Conservation (phyloP, 2,113 vertebrate genomes). For the Chascanopsetta lugubris region DNA sequence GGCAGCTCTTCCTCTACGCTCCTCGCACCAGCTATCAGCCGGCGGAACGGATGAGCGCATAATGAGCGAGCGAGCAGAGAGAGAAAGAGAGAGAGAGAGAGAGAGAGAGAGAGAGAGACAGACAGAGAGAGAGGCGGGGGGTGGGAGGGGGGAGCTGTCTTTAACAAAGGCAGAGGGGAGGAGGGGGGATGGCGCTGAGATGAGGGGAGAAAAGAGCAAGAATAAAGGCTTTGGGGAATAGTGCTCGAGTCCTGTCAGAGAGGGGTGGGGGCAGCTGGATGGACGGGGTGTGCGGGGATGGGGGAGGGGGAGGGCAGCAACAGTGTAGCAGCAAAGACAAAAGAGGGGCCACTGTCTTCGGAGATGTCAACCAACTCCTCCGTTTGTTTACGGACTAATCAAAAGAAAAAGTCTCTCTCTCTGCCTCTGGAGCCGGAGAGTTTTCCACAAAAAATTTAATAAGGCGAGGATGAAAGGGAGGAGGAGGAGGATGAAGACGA, state of each 20-base stretch:
- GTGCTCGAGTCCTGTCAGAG: constrained; percentile 64
- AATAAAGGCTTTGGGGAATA: constrained; percentile 76
- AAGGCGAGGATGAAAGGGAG: constrained; percentile 32
- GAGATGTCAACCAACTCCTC: constrained; percentile 74
- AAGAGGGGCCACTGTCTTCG: constrained; percentile 70
- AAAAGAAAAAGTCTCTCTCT: constrained; percentile 70
- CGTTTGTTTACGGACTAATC: constrained; percentile 66
- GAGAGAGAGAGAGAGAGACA: constrained; percentile 48
- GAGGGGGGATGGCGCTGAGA: constrained; percentile 63
- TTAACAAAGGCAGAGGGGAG: constrained; percentile 76
- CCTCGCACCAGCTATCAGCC: constrained; percentile 64
- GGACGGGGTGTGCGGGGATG: too few relatives aligned
- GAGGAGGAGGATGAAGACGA: constrained; percentile 1
- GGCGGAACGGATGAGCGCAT: constrained; percentile 66
- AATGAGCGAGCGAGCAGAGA: constrained; percentile 54
- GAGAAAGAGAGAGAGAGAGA: constrained; percentile 34
- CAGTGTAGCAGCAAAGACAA: constrained; percentile 72
- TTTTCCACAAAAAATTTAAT: constrained; percentile 70
- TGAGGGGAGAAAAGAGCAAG: constrained; percentile 35
- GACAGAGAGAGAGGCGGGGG: constrained; percentile 26
- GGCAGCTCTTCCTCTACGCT: constrained; percentile 51
- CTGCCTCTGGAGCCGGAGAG: constrained; percentile 49
- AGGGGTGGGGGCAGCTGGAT: constrained; percentile 21
- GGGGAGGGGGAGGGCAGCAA: constrained; percentile 42
- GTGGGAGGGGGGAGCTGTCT: constrained; percentile 65